Evolutionary conservation across 1,140 invertebrate species (phyloP).

Genomic region (Microplitis mediator): DNA sequence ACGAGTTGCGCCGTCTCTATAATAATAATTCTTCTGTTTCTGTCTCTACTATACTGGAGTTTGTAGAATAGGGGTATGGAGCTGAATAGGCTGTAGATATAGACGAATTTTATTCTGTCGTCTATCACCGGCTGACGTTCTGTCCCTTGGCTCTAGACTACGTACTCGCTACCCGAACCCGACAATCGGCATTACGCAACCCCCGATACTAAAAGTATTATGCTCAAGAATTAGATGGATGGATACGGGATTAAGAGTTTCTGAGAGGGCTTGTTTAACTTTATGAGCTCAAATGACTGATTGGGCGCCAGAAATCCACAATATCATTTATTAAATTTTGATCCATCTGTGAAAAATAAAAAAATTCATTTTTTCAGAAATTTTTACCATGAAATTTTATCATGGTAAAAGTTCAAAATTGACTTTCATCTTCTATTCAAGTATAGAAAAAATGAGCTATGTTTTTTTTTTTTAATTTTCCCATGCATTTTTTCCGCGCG

Average conservation of each 20-base stretch:
- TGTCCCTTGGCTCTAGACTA: constrained; percentile 12
- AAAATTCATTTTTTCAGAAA: not conserved
- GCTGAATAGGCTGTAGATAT: not conserved
- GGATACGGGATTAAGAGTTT: no score
- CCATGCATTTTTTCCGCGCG: no score
- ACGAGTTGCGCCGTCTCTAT: constrained; percentile 52
- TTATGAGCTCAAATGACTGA: no score
- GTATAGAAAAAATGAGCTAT: no score
- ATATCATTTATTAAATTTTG: not conserved
- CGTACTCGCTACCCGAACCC: constrained; percentile 48
- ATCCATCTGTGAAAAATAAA: not conserved
- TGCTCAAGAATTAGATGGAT: no score
- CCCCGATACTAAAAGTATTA: not conserved
- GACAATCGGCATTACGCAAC: constrained; percentile 37
- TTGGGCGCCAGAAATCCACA: no score
- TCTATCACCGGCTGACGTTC: constrained; percentile 1
- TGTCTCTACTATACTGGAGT: not conserved
- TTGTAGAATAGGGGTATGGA: not conserved
- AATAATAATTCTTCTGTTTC: not conserved
- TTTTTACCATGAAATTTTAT: no score
- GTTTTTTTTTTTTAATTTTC: no score
- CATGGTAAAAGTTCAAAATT: no score
- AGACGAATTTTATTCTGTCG: not conserved
- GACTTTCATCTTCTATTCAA: no score
- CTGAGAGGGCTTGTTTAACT: no score